phyloP scores from a whole-genome alignment of 2,797 vertebrate genomes.

The Onychomys leucogaster region DNA sequence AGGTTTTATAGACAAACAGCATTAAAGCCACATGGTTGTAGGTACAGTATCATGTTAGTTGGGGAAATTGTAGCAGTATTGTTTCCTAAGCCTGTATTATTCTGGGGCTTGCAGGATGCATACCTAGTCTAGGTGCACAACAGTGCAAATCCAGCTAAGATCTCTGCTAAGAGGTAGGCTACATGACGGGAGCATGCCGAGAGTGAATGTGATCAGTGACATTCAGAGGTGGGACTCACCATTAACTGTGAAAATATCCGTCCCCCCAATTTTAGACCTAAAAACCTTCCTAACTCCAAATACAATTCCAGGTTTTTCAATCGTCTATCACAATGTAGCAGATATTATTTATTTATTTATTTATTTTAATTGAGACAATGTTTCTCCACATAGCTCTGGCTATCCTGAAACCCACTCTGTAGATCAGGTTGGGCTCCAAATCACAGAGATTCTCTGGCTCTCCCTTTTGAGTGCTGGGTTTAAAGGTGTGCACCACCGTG shows the following conservation, averaged over 20 bases:
- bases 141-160: neutral
- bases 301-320: neutral
- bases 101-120: too few species aligned
- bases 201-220: neutral
- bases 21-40: neutral
- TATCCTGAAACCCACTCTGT: neutral
- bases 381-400: neutral
- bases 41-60: neutral
- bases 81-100: neutral
- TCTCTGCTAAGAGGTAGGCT: neutral
- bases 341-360: neutral
- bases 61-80: neutral
- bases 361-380: neutral
- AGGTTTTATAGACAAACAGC: neutral
- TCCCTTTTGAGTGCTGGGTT: neutral
- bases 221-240: neutral
- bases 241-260: neutral
- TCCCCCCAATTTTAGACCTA: neutral
- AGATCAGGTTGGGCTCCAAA: neutral
- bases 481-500: neutral
- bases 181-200: neutral
- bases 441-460: neutral
- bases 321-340: neutral
- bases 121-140: neutral
- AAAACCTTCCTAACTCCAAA: neutral